Evolutionary conservation across 2,888 invertebrate species (phyloP).

Genomic region (Ochropacha duplaris): DNA sequence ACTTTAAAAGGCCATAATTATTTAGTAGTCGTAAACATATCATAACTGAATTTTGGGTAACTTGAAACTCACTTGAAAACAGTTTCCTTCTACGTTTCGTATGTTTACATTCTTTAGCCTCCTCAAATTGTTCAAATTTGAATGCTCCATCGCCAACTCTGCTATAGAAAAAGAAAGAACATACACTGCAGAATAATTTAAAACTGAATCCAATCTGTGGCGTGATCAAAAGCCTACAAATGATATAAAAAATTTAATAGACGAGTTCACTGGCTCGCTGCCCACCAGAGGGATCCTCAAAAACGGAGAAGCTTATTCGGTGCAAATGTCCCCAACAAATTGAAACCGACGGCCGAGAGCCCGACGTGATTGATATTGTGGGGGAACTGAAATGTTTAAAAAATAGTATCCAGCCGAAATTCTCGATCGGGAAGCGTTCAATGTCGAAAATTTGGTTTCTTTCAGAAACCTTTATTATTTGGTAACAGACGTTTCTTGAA

Average conservation of each 20-base stretch:
- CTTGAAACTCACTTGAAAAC: too few species aligned
- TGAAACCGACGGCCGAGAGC: slow-evolving; percentile 31
- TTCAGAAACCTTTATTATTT: not conserved
- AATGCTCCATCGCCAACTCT: too few species aligned
- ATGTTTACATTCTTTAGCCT: too few species aligned
- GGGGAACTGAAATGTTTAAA: slow-evolving; percentile 3
- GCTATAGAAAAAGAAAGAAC: not conserved
- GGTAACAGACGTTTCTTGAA: not conserved
- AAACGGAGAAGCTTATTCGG: slow-evolving; percentile 30
- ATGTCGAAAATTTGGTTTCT: not conserved
- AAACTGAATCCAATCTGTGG: not conserved
- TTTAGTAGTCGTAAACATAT: too few species aligned
- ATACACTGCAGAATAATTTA: not conserved
- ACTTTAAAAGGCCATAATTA: too few species aligned
- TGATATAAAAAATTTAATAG: slow-evolving; percentile 15
- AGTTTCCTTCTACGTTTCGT: too few species aligned
- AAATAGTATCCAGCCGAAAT: not conserved
- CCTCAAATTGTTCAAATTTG: too few species aligned
- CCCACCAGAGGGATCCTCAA: slow-evolving; percentile 5
- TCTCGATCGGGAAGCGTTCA: not conserved
- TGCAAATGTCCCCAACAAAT: slow-evolving; percentile 36
- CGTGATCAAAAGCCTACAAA: slow-evolving; percentile 2
- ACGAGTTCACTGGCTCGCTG: not conserved
- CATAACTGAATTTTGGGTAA: too few species aligned
- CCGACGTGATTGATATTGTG: slow-evolving; percentile 29